Evolutionary conservation across 2,888 invertebrate genomes (phyloP).

Genomic region (Rhabditoides inermis): DNA sequence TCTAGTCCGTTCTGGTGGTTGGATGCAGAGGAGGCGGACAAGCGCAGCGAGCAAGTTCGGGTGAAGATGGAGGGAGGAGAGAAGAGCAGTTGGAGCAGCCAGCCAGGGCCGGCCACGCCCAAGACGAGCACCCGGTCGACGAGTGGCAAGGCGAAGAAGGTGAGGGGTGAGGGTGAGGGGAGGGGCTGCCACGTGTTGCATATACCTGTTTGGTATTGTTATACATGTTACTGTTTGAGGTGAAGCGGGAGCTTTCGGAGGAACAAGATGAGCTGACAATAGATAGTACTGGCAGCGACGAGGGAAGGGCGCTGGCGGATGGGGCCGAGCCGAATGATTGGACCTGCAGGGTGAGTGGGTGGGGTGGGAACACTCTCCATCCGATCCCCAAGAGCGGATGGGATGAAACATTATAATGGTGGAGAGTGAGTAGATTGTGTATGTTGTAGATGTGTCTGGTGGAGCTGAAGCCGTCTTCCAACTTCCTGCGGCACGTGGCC

Average conservation of each 20-base stretch:
- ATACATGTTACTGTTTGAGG: neutral
- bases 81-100: neutral
- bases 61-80: constrained; percentile 1
- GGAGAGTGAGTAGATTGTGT: no score
- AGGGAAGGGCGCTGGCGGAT: no score
- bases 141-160: neutral
- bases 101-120: neutral
- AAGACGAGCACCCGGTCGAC: neutral
- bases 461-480: constrained; percentile 30
- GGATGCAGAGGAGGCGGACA: constrained; percentile 8
- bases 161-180: constrained; percentile 1
- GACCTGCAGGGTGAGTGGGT: constrained; percentile 10
- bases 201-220: neutral
- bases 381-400: no score
- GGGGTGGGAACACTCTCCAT: neutral
- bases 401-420: no score
- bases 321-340: no score
- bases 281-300: neutral
- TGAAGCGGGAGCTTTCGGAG: neutral
- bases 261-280: neutral
- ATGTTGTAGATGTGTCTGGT: constrained; percentile 22
- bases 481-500: constrained; percentile 36
- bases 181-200: no score
- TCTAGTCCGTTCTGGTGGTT: constrained; percentile 23
- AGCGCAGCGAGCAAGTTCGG: neutral